phyloP scores from a whole-genome alignment of 2,888 invertebrate genomes.

The Oligia latruncula region DNA sequence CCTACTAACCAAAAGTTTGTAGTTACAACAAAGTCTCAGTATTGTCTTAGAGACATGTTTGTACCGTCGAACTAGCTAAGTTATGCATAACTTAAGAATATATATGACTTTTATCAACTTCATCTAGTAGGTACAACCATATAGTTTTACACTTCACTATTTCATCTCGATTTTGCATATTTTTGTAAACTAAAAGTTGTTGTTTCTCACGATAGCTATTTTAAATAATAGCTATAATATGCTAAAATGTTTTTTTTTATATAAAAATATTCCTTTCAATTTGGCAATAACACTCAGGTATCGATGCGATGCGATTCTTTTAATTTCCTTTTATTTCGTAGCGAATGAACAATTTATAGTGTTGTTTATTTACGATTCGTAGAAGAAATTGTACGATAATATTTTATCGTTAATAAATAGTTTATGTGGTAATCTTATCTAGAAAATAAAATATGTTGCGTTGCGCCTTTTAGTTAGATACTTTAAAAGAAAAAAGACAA shows the following conservation, averaged over 20 bases:
- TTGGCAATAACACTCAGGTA: slow-evolving; percentile 43
- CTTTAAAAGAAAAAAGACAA: neutral
- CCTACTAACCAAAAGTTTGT: slow-evolving; percentile 27
- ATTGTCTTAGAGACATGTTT: slow-evolving; percentile 47
- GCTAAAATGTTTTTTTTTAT: slow-evolving; percentile 37
- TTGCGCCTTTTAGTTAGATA: neutral
- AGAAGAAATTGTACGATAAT: slow-evolving; percentile 35
- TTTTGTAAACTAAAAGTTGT: slow-evolving; percentile 16
- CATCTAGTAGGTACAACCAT: neutral
- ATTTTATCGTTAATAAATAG: slow-evolving; percentile 47
- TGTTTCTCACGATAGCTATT: slow-evolving; percentile 53
- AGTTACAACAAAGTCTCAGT: slow-evolving; percentile 40
- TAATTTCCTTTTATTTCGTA: slow-evolving; percentile 47
- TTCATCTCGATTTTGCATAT: slow-evolving; percentile 17
- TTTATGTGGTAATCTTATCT: slow-evolving; percentile 46
- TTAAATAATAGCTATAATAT: slow-evolving; percentile 45
- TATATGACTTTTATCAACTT: slow-evolving; percentile 1
- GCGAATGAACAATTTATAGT: slow-evolving; percentile 45
- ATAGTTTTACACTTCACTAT: slow-evolving; percentile 14
- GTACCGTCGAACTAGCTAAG: slow-evolving; percentile 43
- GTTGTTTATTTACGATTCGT: slow-evolving; percentile 52
- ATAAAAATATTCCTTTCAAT: slow-evolving; percentile 43
- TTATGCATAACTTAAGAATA: slow-evolving; percentile 60
- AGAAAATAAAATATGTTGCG: slow-evolving; percentile 12
- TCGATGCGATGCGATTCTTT: slow-evolving; percentile 30